Base-by-base conservation (phyloP, 2,113 vertebrate genomes). In the Gallinago jamesoni region DNA sequence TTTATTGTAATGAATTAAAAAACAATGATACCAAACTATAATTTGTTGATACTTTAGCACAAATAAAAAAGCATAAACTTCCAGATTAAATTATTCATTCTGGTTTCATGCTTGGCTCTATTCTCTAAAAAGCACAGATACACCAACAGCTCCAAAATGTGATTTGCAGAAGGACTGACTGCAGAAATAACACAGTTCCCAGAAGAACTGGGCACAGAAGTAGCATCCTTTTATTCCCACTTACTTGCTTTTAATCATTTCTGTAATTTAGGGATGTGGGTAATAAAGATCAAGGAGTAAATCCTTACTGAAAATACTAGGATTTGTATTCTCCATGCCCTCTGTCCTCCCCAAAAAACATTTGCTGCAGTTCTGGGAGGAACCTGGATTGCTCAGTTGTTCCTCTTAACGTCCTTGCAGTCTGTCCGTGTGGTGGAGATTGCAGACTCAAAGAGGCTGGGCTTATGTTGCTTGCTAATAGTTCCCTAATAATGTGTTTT, bases 121-220 rank as follows among this genome's bases (percentile, higher is more conserved):
- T 24, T 80, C 59, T 63, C 37, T 37, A 73, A 69, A 57, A 48
- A n/a, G 81, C 18, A 33, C 45, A 89, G 83, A 23, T 76, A 16
- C 45, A 74, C 84, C 77, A 89, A 20, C 52, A 93, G 75, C 63
- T 43, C 78, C 9, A 75, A 47, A 84, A n/a, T 19, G 55, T 68
- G 43, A 75, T 94, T 96, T 74, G 87, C 82, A 93, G 82, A 85
- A 96, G 95, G 85, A 47, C 21, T 56, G 33, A 50, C 69, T 91
- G 82, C 75, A 91, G 90, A 41, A 88, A 33, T 9, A 72, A 80
- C 53, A 22, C 66, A 73, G 62, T 94, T 95, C 95, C 95, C 90
- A 93, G 94, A 92, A 95, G 85, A 31, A 37, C 89, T 84, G 93
- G 82, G 67, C 92, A 88, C 70, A 47, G 70, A 84, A 91, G 82